These are phyloP conservation scores for Schrankia costaestrigalis DNA, from an alignment of 2,888 invertebrate genomes.

Conservation along the genomic window DNA sequence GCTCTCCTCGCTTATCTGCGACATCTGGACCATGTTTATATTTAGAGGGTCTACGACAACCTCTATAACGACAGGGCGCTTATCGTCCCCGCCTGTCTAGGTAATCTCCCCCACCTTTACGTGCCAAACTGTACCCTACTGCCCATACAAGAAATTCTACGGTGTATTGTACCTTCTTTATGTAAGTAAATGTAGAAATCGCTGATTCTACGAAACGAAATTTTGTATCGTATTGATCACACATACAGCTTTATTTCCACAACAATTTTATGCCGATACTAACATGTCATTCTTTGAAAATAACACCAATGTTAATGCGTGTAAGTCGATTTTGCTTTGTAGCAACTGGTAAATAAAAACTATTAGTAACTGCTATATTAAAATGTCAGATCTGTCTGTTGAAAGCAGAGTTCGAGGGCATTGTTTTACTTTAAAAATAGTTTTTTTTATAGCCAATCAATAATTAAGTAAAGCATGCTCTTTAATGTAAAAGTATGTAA, in stretches of 20 bases:
- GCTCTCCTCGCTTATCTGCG: slow-evolving; percentile 72
- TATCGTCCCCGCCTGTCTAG: slow-evolving; percentile 71
- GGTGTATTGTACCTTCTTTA: slow-evolving; percentile 34
- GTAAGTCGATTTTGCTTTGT: slow-evolving; percentile 39
- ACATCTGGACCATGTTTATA: slow-evolving; percentile 79
- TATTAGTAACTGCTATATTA: slow-evolving; percentile 50
- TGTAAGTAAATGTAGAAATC: slow-evolving; percentile 39
- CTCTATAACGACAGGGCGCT: slow-evolving; percentile 74
- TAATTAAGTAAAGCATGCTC: too few species aligned
- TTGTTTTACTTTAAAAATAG: too few species aligned
- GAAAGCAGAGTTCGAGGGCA: slow-evolving; percentile 36
- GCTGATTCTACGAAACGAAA: slow-evolving; percentile 33
- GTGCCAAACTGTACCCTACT: slow-evolving; percentile 47
- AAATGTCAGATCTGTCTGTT: slow-evolving; percentile 45
- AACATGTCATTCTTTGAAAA: slow-evolving; percentile 29
- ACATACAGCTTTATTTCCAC: slow-evolving; percentile 43
- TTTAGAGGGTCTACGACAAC: slow-evolving; percentile 75
- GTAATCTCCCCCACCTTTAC: slow-evolving; percentile 53
- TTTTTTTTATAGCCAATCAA: too few species aligned
- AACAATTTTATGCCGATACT: slow-evolving; percentile 2
- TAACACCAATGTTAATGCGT: slow-evolving; percentile 31
- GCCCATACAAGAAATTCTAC: slow-evolving; percentile 41
- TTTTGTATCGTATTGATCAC: slow-evolving; percentile 42
- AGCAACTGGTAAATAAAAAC: slow-evolving; percentile 43
- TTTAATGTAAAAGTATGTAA: too few species aligned